Conservation (phyloP, 2,888 invertebrate species). For the Stenodema calcarata region DNA sequence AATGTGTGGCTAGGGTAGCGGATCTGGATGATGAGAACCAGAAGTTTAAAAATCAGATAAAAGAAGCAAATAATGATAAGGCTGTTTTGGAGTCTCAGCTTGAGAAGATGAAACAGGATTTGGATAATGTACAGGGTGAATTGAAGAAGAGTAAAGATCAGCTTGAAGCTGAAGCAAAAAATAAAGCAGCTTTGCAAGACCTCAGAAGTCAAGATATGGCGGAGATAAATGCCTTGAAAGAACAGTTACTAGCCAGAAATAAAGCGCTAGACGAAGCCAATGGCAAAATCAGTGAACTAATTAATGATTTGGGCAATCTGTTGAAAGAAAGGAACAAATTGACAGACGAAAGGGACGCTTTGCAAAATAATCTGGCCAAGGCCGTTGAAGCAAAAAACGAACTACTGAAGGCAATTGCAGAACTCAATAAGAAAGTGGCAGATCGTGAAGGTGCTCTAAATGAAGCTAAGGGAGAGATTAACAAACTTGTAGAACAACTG, state of each 20-base stretch:
- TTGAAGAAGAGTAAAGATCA: neutral
- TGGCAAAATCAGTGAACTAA: neutral
- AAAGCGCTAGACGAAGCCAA: neutral
- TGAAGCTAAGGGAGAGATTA: neutral
- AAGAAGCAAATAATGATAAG: neutral
- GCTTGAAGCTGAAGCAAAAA: neutral
- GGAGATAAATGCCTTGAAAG: neutral
- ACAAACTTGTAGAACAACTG: neutral
- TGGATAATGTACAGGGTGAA: neutral
- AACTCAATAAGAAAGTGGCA: neutral
- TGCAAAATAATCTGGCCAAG: neutral
- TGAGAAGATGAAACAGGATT: neutral
- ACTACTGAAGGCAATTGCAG: neutral
- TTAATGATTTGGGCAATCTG: neutral
- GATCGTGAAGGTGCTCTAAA: neutral
- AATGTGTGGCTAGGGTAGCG: neutral
- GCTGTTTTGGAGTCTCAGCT: neutral
- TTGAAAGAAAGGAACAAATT: neutral
- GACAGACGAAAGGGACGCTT: neutral
- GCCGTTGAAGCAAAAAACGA: neutral
- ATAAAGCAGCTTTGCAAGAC: neutral
- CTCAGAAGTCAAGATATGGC: neutral
- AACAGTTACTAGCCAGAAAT: neutral
- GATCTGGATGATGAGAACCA: neutral
- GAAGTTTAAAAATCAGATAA: slow-evolving; percentile 10